A percentile compares a stretch with the other conserved stretches of the same genome.
Evolutionary conservation across 2,888 invertebrate genomes (phyloP).

Genomic region (Drosophila phalerata): DNA sequence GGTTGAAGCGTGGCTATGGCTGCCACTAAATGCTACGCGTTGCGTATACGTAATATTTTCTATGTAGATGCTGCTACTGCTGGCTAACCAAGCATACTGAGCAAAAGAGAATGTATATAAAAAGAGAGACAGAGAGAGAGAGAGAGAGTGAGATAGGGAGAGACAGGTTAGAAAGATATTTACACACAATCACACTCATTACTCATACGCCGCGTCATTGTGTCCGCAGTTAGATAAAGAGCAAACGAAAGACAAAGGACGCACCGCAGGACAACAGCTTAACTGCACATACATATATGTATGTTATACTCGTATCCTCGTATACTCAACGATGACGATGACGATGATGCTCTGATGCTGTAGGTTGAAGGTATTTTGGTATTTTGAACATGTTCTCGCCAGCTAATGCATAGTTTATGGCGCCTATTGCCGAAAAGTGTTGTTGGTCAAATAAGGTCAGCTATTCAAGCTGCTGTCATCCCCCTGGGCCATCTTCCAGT

Average conservation of each 20-base stretch:
- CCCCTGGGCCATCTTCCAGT: not conserved
- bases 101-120: not conserved
- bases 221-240: slow-evolving; percentile 74
- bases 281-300: slow-evolving; percentile 53
- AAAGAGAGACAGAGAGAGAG: not conserved
- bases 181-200: slow-evolving; percentile 62
- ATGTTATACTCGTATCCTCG: not conserved
- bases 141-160: not conserved
- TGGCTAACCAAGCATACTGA: slow-evolving; percentile 23
- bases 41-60: slow-evolving; percentile 79
- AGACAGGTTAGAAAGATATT: slow-evolving; percentile 26
- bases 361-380: slow-evolving; percentile 63
- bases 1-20: slow-evolving; percentile 31
- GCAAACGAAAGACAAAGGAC: slow-evolving; percentile 62
- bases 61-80: slow-evolving; percentile 65
- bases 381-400: slow-evolving; percentile 71
- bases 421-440: slow-evolving; percentile 73
- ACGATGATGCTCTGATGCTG: not conserved
- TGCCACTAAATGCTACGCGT: slow-evolving; percentile 77
- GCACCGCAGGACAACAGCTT: slow-evolving; percentile 40
- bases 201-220: slow-evolving; percentile 79
- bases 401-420: slow-evolving; percentile 80
- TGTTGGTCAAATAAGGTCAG: slow-evolving; percentile 67
- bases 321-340: slow-evolving; percentile 31
- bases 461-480: slow-evolving; percentile 8